phyloP scores from a whole-genome alignment of 53 echinoderm and acorn worm genomes.

The Holothuria leucospilota region DNA sequence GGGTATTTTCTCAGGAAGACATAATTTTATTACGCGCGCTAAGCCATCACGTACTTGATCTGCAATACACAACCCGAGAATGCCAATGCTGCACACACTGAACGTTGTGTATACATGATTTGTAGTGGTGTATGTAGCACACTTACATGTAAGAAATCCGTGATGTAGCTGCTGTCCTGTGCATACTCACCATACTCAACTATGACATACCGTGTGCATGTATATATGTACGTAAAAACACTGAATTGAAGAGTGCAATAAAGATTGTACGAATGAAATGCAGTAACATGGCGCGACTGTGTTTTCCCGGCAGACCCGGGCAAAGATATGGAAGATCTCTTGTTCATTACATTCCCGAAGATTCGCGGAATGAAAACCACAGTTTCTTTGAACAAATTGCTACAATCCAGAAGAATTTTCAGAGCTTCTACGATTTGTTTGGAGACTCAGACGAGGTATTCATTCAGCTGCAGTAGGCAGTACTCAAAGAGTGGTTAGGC shows the following conservation, averaged over 20 bases:
- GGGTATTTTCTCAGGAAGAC: too few species aligned
- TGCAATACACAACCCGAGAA: background rate
- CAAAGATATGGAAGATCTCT: constrained; percentile 92
- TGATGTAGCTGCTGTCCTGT: background rate
- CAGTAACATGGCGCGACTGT: constrained; percentile 91
- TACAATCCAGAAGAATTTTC: constrained; percentile 89
- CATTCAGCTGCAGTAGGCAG: too few species aligned
- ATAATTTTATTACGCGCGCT: too few species aligned
- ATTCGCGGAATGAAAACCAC: constrained; percentile 75
- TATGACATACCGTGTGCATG: too few species aligned
- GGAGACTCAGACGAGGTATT: constrained; percentile 97
- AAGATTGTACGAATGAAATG: background rate
- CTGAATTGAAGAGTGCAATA: too few species aligned
- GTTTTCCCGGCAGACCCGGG: constrained; percentile 93
- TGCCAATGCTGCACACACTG: background rate
- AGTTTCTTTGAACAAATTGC: constrained; percentile 85
- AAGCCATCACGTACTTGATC: too few species aligned
- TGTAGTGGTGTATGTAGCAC: background rate
- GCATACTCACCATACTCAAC: too few species aligned
- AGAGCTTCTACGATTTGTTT: constrained; percentile 90
- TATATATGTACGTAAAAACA: too few species aligned
- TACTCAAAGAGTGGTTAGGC: too few species aligned
- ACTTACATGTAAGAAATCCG: too few species aligned
- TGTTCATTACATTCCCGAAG: constrained; percentile 86
- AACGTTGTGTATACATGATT: too few species aligned